A percentile compares a stretch with the other conserved stretches of the same genome.
These are phyloP conservation scores for Platysteira castanea DNA, from an alignment of 2,113 vertebrate species.

Conservation along the genomic window DNA sequence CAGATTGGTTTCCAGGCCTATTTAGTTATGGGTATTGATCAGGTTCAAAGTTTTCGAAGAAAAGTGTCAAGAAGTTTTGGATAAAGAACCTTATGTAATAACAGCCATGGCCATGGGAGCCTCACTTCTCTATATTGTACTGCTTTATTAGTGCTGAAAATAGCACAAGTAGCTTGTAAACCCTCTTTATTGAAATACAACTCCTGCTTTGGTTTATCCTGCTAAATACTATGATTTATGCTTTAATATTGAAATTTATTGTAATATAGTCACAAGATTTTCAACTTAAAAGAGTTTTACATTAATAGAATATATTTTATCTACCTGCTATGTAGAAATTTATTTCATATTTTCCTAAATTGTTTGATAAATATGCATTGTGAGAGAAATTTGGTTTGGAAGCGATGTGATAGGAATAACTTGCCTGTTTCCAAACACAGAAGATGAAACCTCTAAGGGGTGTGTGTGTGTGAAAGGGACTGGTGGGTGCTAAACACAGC, in stretches of 20 bases:
- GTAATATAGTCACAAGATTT: constrained; percentile 48
- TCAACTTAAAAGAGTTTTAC: constrained; percentile 52
- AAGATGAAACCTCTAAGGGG: not conserved
- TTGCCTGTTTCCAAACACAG: not conserved
- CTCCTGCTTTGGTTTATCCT: constrained; percentile 62
- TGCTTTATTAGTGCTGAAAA: constrained; percentile 12
- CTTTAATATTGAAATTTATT: constrained; percentile 68
- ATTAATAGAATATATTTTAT: constrained; percentile 35
- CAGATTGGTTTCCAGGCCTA: constrained; percentile 64
- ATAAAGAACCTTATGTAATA: constrained; percentile 34
- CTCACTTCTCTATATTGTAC: constrained; percentile 48
- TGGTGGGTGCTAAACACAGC: not conserved
- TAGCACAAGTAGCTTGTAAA: constrained; percentile 23
- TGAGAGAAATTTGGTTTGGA: not conserved
- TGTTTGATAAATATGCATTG: not conserved
- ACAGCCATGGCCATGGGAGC: not conserved
- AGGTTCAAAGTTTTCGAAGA: constrained; percentile 40
- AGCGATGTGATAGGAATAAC: not conserved
- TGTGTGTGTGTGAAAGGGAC: not conserved
- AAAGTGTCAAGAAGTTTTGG: constrained; percentile 41
- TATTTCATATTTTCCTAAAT: not conserved
- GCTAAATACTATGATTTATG: constrained; percentile 64
- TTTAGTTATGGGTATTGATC: constrained; percentile 65
- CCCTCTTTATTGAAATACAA: constrained; percentile 61
- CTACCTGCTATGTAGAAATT: not conserved